Evolutionary conservation across 2,797 vertebrate species (phyloP).

Genomic region (Decapterus maruadsi): DNA sequence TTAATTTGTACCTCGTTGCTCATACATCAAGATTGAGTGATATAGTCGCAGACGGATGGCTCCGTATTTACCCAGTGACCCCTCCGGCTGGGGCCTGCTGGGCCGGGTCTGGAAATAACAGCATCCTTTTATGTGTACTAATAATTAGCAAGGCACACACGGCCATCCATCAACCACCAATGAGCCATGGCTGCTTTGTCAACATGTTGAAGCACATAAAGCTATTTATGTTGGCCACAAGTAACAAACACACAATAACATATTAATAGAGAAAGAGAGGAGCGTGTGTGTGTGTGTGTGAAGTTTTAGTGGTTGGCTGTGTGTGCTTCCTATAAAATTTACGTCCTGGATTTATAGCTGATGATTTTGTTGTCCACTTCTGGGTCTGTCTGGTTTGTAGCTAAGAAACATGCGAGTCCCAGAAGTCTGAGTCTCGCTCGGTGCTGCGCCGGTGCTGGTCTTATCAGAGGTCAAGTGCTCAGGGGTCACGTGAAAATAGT

Average conservation of each 20-base stretch:
- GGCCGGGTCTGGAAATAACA: conserved; percentile 82
- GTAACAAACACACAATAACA: conserved; percentile 79
- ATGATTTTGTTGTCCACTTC: conserved; percentile 11
- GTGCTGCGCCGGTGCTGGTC: conserved; percentile 46
- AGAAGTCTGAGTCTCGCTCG: conserved; percentile 42
- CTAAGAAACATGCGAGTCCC: conserved; percentile 23
- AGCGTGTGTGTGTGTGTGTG: conserved; percentile 37
- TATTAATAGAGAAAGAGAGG: conserved; percentile 46
- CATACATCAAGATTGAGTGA: conserved; percentile 91
- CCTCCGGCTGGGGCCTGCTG: conserved; percentile 77
- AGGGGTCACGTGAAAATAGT: conserved; percentile 82
- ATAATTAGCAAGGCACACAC: conserved; percentile 86
- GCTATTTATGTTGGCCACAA: conserved; percentile 82
- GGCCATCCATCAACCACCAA: conserved; percentile 86
- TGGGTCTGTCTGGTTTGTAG: conserved; percentile 16
- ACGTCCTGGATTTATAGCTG: conserved; percentile 32
- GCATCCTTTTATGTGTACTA: conserved; percentile 88
- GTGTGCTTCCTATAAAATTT: conserved; percentile 26
- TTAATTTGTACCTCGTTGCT: conserved; percentile 88
- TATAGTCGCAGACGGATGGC: conserved; percentile 85
- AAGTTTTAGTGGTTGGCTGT: conserved; percentile 2
- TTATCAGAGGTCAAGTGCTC: conserved; percentile 78
- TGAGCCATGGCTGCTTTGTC: conserved; percentile 82
- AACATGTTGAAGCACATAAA: conserved; percentile 82
- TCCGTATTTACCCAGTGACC: conserved; percentile 84